phyloP scores from a whole-genome alignment of 2,113 vertebrate genomes.

The Melanerpes aurifrons region DNA sequence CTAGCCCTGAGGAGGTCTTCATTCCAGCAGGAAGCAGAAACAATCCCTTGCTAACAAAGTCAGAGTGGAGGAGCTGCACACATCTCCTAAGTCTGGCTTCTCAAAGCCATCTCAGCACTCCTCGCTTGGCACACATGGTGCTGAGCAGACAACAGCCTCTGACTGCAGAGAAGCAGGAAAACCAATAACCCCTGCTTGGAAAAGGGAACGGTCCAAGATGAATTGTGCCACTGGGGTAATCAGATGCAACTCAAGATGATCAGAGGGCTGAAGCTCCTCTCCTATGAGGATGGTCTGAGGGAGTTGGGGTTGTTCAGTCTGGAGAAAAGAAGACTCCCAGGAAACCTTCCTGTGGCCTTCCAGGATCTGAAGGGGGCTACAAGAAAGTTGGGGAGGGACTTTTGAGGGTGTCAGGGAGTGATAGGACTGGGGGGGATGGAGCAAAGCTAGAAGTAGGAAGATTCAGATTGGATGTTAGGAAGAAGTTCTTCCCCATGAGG shows the following conservation, averaged over 20 bases:
- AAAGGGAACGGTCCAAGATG: background rate
- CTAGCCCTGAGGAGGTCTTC: background rate
- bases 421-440: too few species aligned
- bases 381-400: too few species aligned
- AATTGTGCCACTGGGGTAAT: background rate
- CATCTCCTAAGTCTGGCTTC: accelerated
- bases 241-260: background rate
- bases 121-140: background rate
- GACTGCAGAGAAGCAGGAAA: background rate
- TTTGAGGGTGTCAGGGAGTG: too few species aligned
- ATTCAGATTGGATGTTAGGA: too few species aligned
- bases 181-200: background rate
- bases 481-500: too few species aligned
- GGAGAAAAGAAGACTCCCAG: too few species aligned
- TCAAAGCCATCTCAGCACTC: background rate
- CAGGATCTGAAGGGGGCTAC: too few species aligned
- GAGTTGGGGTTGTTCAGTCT: too few species aligned
- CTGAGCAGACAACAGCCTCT: background rate
- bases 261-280: too few species aligned
- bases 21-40: background rate
- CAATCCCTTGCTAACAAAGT: background rate
- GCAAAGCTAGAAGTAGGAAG: too few species aligned
- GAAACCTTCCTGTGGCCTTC: too few species aligned
- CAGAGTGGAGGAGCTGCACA: background rate
- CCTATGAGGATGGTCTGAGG: too few species aligned